Base-by-base conservation (phyloP, 1,140 invertebrate genomes). In the Agrilus planipennis region DNA sequence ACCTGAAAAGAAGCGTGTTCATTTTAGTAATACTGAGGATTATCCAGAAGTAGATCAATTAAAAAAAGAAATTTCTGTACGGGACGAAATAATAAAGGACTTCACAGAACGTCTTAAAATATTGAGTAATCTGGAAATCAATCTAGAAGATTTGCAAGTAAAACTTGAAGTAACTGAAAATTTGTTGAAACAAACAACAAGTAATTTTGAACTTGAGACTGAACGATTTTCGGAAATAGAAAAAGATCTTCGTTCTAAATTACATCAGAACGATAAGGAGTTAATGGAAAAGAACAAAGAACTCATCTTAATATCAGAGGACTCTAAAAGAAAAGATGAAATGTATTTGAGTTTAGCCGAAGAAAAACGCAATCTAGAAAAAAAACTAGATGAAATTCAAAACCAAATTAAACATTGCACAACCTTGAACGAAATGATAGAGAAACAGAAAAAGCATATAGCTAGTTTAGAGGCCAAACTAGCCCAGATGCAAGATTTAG, bases 291-390 rank as follows among this genome's bases (percentile, higher is more conserved):
- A 66, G 41, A 65, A 65, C 2, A 70, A 71, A 29, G 71, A 79
- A 46, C 49, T 77, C 7, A 56, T 73, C 39, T 55, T 70, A 34
- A 62, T 74, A 5, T 71, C 70, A 56, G 64, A 70, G 41, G 74
- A 75, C 45, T 69, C 75, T 27, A 54, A 68, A 16, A 55, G 68
- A 18, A 70, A 72, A 42, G 73, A 79, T 55, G 71, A 71, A 21
- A 73, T 77, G 60, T 64, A 75, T 15, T 53, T 70, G 30, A 69
- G 73, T 50, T 55, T 77, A n/a, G 66, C 68, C 6, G 67, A 64
- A 51, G 72, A 75, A 41, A 73, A 75, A 53, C 57, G 61, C 5
- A 68, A 62, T 34, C 44, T 74, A 15, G 66, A 67, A 11, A 62
- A 63, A 20, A 62, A 62, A 49, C 53, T 69, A 2, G 51, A 60